phyloP scores from a whole-genome alignment of 1,140 invertebrate species.

The Medauroidea extradentata region DNA sequence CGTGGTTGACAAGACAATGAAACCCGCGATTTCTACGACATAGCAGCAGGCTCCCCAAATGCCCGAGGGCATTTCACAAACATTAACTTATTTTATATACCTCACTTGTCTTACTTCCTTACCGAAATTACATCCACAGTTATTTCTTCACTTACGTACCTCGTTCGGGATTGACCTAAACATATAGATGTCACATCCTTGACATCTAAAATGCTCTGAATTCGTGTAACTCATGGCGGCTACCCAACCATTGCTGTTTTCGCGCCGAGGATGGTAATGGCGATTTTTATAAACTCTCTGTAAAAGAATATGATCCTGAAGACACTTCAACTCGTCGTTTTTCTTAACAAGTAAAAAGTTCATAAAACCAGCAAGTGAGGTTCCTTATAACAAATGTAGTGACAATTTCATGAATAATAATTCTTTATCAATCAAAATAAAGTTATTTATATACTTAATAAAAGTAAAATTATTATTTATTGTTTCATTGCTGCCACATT shows the following conservation, averaged over 20 bases:
- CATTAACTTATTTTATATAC: background rate
- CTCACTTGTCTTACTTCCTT: background rate
- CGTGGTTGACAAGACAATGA: conserved; percentile 10
- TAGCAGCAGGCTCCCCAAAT: background rate
- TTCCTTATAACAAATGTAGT: no score
- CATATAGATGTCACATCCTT: background rate
- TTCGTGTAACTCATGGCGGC: background rate
- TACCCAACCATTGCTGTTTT: conserved; percentile 1
- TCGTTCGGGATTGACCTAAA: no score
- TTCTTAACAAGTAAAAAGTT: no score
- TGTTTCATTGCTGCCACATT: no score
- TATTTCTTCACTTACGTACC: background rate
- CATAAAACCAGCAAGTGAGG: no score
- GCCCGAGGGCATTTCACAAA: conserved; percentile 5
- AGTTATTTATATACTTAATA: no score
- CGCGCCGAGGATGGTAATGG: conserved; percentile 6
- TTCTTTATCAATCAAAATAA: no score
- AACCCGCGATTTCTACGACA: conserved; percentile 6
- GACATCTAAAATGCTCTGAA: background rate
- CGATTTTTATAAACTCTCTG: background rate
- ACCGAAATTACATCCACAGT: background rate
- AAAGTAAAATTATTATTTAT: no score
- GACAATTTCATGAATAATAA: no score
- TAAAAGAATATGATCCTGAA: background rate
- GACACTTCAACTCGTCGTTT: no score